phyloP scores from a whole-genome alignment of 2,888 invertebrate genomes.

The Chloroclysta siterata region DNA sequence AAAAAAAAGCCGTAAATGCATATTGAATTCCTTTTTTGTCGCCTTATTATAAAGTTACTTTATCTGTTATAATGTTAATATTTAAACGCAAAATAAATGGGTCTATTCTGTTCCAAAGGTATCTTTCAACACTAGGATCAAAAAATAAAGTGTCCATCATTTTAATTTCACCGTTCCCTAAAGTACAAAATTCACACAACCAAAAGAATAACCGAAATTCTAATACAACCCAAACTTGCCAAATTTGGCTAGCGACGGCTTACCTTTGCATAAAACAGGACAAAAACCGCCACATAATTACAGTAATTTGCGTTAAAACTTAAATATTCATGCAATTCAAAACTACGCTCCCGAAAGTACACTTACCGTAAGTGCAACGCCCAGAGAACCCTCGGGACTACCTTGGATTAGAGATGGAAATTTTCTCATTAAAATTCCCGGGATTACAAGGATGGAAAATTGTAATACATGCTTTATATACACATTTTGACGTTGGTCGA shows the following conservation, averaged over 20 bases:
- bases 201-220: conserved; percentile 3
- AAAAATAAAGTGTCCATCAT: too few species aligned
- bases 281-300: conserved; percentile 31
- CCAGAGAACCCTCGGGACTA: conserved; percentile 24
- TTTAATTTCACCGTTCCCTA: too few species aligned
- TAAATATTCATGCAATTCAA: conserved; percentile 30
- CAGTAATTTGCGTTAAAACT: conserved; percentile 29
- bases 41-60: too few species aligned
- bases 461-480: too few species aligned
- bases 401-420: conserved; percentile 28
- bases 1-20: too few species aligned
- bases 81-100: too few species aligned
- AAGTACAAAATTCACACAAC: neutral
- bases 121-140: too few species aligned
- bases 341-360: conserved; percentile 31
- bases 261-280: conserved; percentile 25
- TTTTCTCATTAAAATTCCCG: conserved; percentile 3
- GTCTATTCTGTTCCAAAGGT: too few species aligned
- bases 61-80: too few species aligned
- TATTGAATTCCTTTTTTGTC: too few species aligned
- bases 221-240: conserved; percentile 10
- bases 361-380: conserved; percentile 34
- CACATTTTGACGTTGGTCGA: too few species aligned
- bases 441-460: neutral
- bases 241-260: conserved; percentile 17